Evolutionary conservation across 2,113 vertebrate genomes (phyloP).

Genomic region (Aix galericulata): DNA sequence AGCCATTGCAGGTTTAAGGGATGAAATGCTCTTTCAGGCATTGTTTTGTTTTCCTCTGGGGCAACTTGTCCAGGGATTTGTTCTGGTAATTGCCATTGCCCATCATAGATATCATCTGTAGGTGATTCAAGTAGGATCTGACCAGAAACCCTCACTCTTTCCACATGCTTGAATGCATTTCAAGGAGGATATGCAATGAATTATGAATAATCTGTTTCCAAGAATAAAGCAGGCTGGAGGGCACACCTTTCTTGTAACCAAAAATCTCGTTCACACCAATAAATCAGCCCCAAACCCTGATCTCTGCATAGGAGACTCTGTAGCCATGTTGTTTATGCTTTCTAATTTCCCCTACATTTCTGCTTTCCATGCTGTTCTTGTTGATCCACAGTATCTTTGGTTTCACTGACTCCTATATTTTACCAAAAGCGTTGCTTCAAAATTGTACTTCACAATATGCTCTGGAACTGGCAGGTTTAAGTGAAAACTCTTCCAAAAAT

Average conservation of each 20-base stretch:
- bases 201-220: not conserved
- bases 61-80: not conserved
- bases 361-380: not conserved
- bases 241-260: not conserved
- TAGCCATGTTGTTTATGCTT: not conserved
- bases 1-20: not conserved
- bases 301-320: not conserved
- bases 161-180: not conserved
- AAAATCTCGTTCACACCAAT: not conserved
- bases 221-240: not conserved
- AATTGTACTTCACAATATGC: not conserved
- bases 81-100: not conserved
- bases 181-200: not conserved
- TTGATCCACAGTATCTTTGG: not conserved
- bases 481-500: constrained; percentile 26
- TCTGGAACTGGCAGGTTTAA: constrained; percentile 1
- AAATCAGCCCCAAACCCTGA: not conserved
- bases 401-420: not conserved
- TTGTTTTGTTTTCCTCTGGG: not conserved
- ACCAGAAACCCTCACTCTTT: not conserved
- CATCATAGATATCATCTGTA: not conserved
- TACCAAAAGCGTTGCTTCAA: not conserved
- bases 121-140: not conserved
- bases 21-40: not conserved
- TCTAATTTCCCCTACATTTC: not conserved